These are phyloP conservation scores for Microchrysa polita DNA, from an alignment of 2,888 invertebrate genomes.

Conservation along the genomic window DNA sequence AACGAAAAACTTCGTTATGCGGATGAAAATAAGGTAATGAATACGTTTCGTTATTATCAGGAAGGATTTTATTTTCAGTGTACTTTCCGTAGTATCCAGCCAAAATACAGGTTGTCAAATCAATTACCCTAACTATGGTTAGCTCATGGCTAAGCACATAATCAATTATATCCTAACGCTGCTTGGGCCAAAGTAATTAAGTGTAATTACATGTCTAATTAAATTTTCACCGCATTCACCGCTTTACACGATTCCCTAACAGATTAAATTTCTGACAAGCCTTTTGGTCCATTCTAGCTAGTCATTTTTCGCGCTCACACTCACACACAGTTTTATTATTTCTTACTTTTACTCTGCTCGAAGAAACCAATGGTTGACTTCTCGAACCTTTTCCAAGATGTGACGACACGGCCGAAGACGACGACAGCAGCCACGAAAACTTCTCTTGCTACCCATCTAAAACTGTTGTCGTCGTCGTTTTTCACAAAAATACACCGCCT, in stretches of 20 bases:
- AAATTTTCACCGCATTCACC: slow-evolving; percentile 40
- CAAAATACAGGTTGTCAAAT: background rate
- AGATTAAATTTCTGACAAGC: slow-evolving; percentile 38
- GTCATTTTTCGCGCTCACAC: background rate
- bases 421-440: no score
- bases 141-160: slow-evolving; percentile 24
- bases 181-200: slow-evolving; percentile 19
- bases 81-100: no score
- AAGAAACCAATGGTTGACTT: no score
- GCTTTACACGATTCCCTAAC: slow-evolving; percentile 14
- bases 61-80: no score
- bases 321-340: no score
- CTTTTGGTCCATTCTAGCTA: slow-evolving; percentile 1
- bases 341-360: no score
- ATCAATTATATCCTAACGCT: slow-evolving; percentile 7
- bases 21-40: no score
- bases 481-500: no score
- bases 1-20: no score
- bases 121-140: slow-evolving; percentile 25
- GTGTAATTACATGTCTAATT: slow-evolving; percentile 42
- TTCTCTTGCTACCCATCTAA: background rate
- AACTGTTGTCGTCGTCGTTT: background rate
- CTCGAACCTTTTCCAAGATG: no score
- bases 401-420: no score
- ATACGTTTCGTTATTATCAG: no score